Base-by-base conservation (phyloP, 2,888 invertebrate genomes). In the Epistrophe eligans region DNA sequence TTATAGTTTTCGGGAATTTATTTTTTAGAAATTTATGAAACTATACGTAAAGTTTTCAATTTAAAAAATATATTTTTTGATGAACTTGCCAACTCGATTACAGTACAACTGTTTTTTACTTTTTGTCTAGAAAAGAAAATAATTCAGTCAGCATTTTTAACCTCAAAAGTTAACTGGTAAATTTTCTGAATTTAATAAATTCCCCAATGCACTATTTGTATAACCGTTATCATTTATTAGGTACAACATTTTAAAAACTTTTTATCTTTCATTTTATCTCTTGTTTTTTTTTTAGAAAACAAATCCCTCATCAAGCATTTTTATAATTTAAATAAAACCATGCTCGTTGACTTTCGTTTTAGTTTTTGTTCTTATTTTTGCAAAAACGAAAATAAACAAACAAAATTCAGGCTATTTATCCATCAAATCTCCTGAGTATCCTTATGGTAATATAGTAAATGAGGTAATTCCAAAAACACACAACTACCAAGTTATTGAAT, bases 371-470 rank as follows among this genome's bases (percentile, higher is more conserved):
- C 7, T 60, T 24, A 4, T 40, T 55, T 55, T 55, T 28, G 28
- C 24, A 24, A 8, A 52, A 24, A 28, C 1, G 15, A 13, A 58
- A 11, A 32, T 32, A 32, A 32, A 32, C 35, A 58, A 60, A 60
- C 19, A 19, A 40, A 40, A 60, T 24, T 24, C 24, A 43, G 8
- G 28, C 15, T 55, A 55, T 28, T 50, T 55, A 32, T 62, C 24
- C 40, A 24, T 24, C 13, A 40, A 43, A n/a, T 62, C 40, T 62
- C 62, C 43, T 24, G 43, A 62, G 62, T 40, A 24, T 60, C 15
- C 17, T 40, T 15, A 13, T 2, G 17, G 35, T 10, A 17, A 35
- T 19, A 19, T 4, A 17, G 2, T 11, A 40, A 38, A 19, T 35
- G 17, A 35, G 17, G 17, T 17, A 11, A 60, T 11, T 38, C 19